A percentile compares a stretch with the other conserved stretches of the same genome.
Conservation (phyloP, 1,140 invertebrate species). For the Brachionus plicatilis region DNA sequence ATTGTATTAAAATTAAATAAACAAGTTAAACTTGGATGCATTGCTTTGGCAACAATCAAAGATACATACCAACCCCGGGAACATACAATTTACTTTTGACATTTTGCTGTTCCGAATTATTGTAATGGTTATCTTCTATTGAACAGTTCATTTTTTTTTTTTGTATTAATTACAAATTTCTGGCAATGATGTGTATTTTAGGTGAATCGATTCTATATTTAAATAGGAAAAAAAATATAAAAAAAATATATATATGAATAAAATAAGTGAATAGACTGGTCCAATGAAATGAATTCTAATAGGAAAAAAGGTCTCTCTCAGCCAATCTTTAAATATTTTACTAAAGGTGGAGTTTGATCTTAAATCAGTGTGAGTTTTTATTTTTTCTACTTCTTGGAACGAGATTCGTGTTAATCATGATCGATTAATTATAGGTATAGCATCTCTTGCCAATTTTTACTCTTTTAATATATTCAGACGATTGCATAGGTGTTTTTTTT, state of each 20-base stretch:
- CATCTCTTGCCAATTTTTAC: not conserved
- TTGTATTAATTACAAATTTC: not conserved
- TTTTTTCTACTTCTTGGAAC: conserved; percentile 7
- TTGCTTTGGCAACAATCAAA: not conserved
- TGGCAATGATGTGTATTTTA: not conserved
- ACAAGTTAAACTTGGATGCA: not conserved
- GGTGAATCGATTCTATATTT: not conserved
- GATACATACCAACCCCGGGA: conserved; percentile 29
- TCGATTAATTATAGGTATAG: conserved; percentile 18
- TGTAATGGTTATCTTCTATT: conserved; percentile 1
- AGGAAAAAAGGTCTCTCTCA: not conserved
- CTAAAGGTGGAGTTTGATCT: not conserved
- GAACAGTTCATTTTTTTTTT: conserved; percentile 28
- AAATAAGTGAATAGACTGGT: too few relatives aligned
- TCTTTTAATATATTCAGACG: not conserved
- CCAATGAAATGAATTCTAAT: not conserved
- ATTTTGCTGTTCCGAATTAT: not conserved
- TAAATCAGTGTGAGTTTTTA: not conserved
- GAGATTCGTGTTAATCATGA: not conserved
- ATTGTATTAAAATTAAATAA: not conserved
- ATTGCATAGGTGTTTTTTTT: not conserved
- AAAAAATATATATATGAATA: not conserved
- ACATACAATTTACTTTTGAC: conserved; percentile 40
- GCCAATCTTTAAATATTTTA: not conserved
- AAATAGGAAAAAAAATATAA: not conserved